These are phyloP conservation scores for Drosophila kuntzei DNA, from an alignment of 2,888 invertebrate genomes.

Conservation along the genomic window DNA sequence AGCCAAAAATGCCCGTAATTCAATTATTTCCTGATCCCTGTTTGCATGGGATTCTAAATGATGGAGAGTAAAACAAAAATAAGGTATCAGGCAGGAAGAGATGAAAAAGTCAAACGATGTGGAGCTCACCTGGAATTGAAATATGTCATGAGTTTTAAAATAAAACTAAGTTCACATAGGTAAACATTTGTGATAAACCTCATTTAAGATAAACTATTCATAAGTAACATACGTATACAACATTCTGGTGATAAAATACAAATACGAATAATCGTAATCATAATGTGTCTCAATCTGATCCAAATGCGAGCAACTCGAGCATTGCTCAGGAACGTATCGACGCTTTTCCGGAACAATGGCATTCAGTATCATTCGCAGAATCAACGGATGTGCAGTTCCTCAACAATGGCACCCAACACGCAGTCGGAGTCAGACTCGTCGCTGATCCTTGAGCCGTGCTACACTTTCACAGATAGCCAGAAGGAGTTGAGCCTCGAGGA, in stretches of 20 bases:
- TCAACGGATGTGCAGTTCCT: background rate
- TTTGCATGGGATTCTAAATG: background rate
- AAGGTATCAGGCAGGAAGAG: too few species aligned
- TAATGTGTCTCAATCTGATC: conserved; percentile 2
- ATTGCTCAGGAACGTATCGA: background rate
- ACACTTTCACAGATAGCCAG: conserved; percentile 3
- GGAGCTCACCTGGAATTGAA: background rate
- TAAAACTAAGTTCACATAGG: conserved; percentile 4
- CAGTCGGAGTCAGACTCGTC: background rate
- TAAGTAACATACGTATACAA: background rate
- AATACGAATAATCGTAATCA: background rate
- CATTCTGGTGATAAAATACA: conserved; percentile 4
- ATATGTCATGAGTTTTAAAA: conserved; percentile 1
- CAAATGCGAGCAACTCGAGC: background rate
- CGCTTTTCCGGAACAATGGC: background rate
- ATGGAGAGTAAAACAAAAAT: background rate
- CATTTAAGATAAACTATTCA: background rate
- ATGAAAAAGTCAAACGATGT: background rate
- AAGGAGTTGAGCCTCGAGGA: background rate
- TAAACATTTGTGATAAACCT: conserved; percentile 1
- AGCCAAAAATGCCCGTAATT: background rate
- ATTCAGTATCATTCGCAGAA: background rate
- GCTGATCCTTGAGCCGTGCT: background rate
- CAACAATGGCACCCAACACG: too few species aligned
- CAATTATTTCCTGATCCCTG: too few species aligned